These are phyloP conservation scores for Drosophila pseudoananassae DNA, from an alignment of 1,140 invertebrate genomes.

Conservation along the genomic window DNA sequence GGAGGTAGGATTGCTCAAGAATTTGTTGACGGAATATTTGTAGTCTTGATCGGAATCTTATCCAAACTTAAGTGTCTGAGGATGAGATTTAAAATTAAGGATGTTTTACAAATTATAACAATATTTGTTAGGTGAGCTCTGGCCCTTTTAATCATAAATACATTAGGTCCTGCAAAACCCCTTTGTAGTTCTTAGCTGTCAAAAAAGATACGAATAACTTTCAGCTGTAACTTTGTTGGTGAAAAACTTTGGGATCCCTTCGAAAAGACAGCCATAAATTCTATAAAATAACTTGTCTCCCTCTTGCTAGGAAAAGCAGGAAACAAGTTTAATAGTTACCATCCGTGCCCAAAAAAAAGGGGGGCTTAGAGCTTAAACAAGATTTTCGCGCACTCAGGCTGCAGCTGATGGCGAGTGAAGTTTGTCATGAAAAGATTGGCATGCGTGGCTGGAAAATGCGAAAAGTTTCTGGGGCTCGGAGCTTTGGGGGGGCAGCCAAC, in stretches of 20 bases:
- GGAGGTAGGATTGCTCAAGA: conserved; percentile 25
- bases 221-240: conserved; percentile 27
- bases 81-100: not conserved
- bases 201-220: conserved; percentile 22
- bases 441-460: conserved; percentile 57
- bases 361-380: conserved; percentile 56
- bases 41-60: conserved; percentile 25
- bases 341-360: conserved; percentile 23
- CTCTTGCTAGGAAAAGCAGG: conserved; percentile 45
- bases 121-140: not conserved
- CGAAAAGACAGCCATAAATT: conserved; percentile 74
- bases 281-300: conserved; percentile 63
- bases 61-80: conserved; percentile 14
- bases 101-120: conserved; percentile 4
- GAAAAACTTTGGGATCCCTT: conserved; percentile 68
- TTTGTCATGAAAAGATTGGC: conserved; percentile 56
- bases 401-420: conserved; percentile 47
- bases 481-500: conserved; percentile 32
- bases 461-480: conserved; percentile 47
- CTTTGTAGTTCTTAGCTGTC: conserved; percentile 14
- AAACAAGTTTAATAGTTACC: conserved; percentile 79
- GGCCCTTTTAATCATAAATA: not conserved
- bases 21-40: conserved; percentile 47
- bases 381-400: conserved; percentile 47
- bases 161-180: conserved; percentile 2